Conservation (phyloP, 1,140 invertebrate species). For the Laupala kohalensis region DNA sequence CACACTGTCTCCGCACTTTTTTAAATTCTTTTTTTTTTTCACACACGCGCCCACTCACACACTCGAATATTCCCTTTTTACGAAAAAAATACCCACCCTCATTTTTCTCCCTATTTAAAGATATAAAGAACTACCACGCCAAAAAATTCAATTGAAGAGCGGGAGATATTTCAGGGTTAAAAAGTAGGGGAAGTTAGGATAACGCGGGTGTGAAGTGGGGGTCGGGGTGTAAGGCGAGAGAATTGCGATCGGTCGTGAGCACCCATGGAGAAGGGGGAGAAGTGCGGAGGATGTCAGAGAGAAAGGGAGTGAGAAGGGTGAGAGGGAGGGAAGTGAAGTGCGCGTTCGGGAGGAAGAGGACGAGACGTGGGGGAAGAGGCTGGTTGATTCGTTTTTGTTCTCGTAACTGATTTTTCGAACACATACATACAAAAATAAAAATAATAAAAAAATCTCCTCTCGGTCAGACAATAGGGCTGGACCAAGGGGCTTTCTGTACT, state of each 20-base stretch:
- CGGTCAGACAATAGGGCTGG: slow-evolving; percentile 6
- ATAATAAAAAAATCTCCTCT: slow-evolving; percentile 10
- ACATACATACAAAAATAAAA: slow-evolving; percentile 2
- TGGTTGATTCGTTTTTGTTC: slow-evolving; percentile 13
- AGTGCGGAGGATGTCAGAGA: not conserved
- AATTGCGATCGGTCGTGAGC: slow-evolving; percentile 1
- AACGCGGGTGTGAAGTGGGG: not conserved
- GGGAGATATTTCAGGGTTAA: not conserved
- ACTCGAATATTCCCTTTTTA: not conserved
- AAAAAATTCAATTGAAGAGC: not conserved
- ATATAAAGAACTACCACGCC: not conserved
- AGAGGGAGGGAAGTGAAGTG: not conserved
- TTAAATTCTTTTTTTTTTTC: not conserved
- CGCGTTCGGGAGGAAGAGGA: not conserved
- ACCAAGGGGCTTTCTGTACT: slow-evolving; percentile 3
- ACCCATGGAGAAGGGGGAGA: too few species aligned
- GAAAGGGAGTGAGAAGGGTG: not conserved
- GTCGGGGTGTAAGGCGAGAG: slow-evolving; percentile 1
- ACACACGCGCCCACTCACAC: not conserved
- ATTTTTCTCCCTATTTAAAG: not conserved
- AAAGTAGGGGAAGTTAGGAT: not conserved
- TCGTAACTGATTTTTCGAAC: slow-evolving; percentile 15
- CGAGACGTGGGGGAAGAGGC: not conserved
- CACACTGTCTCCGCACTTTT: not conserved
- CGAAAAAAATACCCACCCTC: not conserved